These are phyloP conservation scores for Plemyria rubiginata DNA, from an alignment of 2,888 invertebrate species.

Conservation along the genomic window DNA sequence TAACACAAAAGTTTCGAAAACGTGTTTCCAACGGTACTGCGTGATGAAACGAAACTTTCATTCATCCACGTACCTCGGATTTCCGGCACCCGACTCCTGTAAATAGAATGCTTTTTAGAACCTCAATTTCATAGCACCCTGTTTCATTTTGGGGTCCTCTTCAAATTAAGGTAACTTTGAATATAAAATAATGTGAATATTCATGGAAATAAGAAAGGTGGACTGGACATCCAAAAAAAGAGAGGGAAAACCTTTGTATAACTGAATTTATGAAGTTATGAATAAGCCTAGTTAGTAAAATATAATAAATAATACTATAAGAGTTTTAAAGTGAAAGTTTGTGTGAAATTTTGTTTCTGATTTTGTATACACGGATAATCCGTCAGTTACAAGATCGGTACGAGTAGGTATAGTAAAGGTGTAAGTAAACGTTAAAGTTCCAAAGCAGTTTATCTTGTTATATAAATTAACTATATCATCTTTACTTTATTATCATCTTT, in stretches of 20 bases:
- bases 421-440: too few relatives aligned
- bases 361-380: too few relatives aligned
- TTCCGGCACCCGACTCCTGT: constrained; percentile 27
- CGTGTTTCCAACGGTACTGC: constrained; percentile 7
- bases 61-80: constrained; percentile 17
- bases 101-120: constrained; percentile 29
- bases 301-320: neutral
- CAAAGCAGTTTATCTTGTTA: too few relatives aligned
- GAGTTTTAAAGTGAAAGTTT: neutral
- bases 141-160: constrained; percentile 30
- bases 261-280: neutral
- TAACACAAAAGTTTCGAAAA: constrained; percentile 15
- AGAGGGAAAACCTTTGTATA: neutral
- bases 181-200: constrained; percentile 19
- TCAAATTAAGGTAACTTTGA: constrained; percentile 31
- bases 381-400: too few relatives aligned
- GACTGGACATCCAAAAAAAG: neutral
- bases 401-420: too few relatives aligned
- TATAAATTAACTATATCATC: too few relatives aligned
- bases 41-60: constrained; percentile 13
- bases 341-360: neutral
- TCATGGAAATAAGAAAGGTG: constrained; percentile 7
- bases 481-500: too few relatives aligned
- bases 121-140: constrained; percentile 36
- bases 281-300: neutral